phyloP scores from a whole-genome alignment of 2,113 vertebrate species.

The Triplophysa siluroides region DNA sequence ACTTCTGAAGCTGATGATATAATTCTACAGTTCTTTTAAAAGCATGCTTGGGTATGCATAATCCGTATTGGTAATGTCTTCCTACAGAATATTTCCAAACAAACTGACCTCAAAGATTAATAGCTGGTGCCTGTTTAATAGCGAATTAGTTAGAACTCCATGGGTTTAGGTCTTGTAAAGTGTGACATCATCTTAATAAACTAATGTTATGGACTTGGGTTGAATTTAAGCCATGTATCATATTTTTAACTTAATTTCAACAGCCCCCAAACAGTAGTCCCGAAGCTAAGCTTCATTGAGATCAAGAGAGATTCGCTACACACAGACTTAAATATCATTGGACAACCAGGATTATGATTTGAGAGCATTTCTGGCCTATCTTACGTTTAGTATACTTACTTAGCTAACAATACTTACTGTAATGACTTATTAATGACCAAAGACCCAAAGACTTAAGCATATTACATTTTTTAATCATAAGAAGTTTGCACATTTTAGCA shows the following conservation, averaged over 20 bases:
- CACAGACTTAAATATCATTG: not conserved
- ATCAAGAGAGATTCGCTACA: slow-evolving; percentile 4
- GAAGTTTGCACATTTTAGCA: not conserved
- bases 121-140: slow-evolving; percentile 40
- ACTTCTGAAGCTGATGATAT: slow-evolving; percentile 44
- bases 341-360: not conserved
- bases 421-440: too few species aligned
- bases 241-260: slow-evolving; percentile 41
- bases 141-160: slow-evolving; percentile 28
- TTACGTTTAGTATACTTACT: too few species aligned
- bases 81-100: slow-evolving; percentile 54
- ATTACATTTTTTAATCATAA: not conserved
- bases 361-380: not conserved
- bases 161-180: slow-evolving; percentile 45
- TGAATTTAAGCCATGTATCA: slow-evolving; percentile 40
- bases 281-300: not conserved
- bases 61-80: slow-evolving; percentile 30
- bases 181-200: slow-evolving; percentile 62
- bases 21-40: slow-evolving; percentile 46
- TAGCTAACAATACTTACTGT: too few species aligned
- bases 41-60: slow-evolving; percentile 25
- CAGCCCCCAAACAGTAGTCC: slow-evolving; percentile 25
- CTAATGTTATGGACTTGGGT: slow-evolving; percentile 39
- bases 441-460: not conserved
- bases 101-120: slow-evolving; percentile 49